Evolutionary conservation across 2,113 vertebrate genomes (phyloP), one percentile per base, ranked within the genome.

Genomic region (Lates calcarifer): DNA sequence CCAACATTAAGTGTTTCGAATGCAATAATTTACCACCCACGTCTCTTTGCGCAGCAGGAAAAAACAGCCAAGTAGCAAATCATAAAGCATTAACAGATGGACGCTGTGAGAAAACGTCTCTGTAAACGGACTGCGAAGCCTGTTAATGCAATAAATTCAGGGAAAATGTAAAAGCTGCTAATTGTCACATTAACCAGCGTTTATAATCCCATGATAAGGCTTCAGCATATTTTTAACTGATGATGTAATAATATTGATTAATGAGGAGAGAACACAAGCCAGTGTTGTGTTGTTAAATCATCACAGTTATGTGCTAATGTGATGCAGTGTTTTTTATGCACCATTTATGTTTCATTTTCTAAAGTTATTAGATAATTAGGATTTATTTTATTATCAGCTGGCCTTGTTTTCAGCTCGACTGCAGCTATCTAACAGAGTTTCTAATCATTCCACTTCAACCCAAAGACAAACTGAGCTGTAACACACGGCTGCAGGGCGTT

Each of bases 161-260:
- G 3, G 18, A 11, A 39, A 60, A 45, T 4, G 51, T 17, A 33
- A 56, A 33, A 62, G 28, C 63, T 13, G 45, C 17, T 45, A 37
- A 64, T 2, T 61, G 13, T 60, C 41, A 47, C 66, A 77, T 76
- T 28, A 67, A 17, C 24, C 24, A 41, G 63, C n/a, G 3, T 79
- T 79, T 26, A 49, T 47, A 57, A 60, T 49, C 43, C 24, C 12
- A 39, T 39, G 24, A 49, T 57, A 43, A 18, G 13, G 26, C 13
- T 37, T 60, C 12, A 9, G 29, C 43, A 29, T 57, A 14, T 57
- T 72, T 74, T 35, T 20, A 41, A 22, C 15, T 41, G 49, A 71
- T 49, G 29, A 47, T 10, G 33, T 43, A 24, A 60, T 66, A 12
- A 51, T 6, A 22, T 6, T 26, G 51, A 57, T 57, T 45, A 55